Percentiles rank a stretch among this genome's conserved stretches.
Evolutionary conservation across 2,113 vertebrate species (phyloP).

Genomic region (Orthonyx spaldingii): DNA sequence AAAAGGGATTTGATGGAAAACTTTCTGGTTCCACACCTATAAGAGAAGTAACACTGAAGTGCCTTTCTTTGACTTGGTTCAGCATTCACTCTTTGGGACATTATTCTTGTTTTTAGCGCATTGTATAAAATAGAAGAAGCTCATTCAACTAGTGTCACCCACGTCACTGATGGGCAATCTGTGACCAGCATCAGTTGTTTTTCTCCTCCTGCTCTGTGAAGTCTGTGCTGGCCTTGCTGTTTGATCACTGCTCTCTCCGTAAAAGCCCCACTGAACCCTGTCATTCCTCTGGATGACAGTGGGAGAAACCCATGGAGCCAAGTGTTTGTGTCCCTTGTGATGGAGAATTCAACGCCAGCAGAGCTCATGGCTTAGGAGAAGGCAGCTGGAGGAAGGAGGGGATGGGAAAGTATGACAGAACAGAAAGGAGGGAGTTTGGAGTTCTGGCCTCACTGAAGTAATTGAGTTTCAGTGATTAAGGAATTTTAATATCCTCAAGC

Average conservation of each 20-base stretch:
- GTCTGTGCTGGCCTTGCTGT: neutral
- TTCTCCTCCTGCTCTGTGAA: neutral
- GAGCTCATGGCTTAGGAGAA: neutral
- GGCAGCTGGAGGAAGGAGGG: neutral
- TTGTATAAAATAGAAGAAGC: neutral
- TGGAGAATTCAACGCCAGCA: neutral
- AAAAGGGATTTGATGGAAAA: neutral
- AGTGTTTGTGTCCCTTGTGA: neutral
- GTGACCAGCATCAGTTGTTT: neutral
- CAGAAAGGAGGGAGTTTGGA: neutral
- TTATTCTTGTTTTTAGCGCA: neutral
- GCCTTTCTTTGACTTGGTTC: neutral
- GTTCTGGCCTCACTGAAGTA: neutral
- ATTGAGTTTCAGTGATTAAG: neutral
- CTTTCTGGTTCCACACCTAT: neutral
- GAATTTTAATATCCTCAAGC: neutral
- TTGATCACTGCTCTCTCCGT: neutral
- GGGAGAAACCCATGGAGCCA: accelerated
- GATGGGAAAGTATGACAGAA: neutral
- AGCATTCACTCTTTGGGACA: neutral
- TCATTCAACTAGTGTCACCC: neutral
- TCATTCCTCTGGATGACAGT: neutral
- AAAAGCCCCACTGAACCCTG: neutral
- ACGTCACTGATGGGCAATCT: neutral
- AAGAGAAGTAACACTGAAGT: neutral